Percentiles rank a stretch among this genome's conserved stretches.
Conservation (phyloP, 2,888 invertebrate genomes). For the Conistra vaccinii region DNA sequence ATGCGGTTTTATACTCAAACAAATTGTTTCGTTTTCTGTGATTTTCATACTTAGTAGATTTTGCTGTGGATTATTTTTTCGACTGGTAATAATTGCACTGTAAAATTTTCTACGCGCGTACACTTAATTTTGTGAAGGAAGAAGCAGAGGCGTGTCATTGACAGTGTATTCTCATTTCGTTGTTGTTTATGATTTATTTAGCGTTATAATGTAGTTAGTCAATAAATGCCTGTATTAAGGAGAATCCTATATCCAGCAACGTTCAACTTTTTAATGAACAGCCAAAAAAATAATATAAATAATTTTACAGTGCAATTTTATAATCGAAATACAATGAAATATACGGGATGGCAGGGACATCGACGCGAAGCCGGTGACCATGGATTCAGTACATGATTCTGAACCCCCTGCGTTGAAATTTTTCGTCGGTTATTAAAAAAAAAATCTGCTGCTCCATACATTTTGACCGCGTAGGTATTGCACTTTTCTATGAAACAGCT, state of each 20-base stretch:
- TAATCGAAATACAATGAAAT: constrained; percentile 27
- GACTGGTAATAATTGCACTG: constrained; percentile 24
- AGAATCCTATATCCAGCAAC: neutral
- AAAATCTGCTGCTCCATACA: too few relatives aligned
- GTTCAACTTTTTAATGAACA: neutral
- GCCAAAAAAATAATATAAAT: neutral
- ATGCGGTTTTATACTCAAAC: constrained; percentile 36
- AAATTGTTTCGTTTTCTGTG: constrained; percentile 18
- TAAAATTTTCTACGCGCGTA: neutral
- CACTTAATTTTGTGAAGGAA: neutral
- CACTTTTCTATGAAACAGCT: too few relatives aligned
- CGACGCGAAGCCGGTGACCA: too few relatives aligned
- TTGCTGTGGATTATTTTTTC: constrained; percentile 19
- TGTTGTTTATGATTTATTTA: neutral
- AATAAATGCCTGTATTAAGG: neutral
- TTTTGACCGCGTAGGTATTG: too few relatives aligned
- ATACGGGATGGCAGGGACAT: too few relatives aligned
- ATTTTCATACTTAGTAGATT: constrained; percentile 2
- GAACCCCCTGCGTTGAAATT: too few relatives aligned
- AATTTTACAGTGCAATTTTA: constrained; percentile 34
- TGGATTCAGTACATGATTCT: too few relatives aligned
- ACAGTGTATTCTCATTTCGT: neutral
- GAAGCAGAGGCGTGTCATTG: neutral
- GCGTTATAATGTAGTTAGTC: neutral
- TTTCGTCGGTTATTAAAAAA: too few relatives aligned